phyloP scores from a whole-genome alignment of 2,888 invertebrate genomes.

The Poecilus cupreus region DNA sequence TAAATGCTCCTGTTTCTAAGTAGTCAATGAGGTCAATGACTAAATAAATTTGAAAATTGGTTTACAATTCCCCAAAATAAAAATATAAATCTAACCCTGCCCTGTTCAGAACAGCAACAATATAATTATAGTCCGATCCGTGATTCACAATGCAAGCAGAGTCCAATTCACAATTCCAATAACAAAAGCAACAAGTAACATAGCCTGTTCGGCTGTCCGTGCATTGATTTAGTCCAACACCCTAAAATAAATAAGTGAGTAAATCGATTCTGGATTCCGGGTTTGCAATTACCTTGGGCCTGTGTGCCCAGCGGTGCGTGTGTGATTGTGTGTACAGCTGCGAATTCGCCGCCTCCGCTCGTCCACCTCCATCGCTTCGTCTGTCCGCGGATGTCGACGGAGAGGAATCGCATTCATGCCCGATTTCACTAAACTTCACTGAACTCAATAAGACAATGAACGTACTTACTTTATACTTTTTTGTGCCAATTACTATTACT shows the following conservation, averaged over 20 bases:
- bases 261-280: constrained; percentile 14
- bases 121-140: neutral
- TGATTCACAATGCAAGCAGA: neutral
- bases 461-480: too few relatives aligned
- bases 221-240: constrained; percentile 16
- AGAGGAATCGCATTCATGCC: neutral
- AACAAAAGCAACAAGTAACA: constrained; percentile 26
- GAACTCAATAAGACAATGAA: too few relatives aligned
- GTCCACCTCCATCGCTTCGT: neutral
- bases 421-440: neutral
- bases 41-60: too few relatives aligned
- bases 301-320: neutral
- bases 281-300: constrained; percentile 8
- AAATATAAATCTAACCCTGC: too few relatives aligned
- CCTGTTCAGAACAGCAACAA: neutral
- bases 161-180: neutral
- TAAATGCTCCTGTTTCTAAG: too few relatives aligned
- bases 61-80: too few relatives aligned
- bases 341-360: neutral
- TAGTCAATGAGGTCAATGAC: too few relatives aligned
- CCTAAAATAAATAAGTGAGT: constrained; percentile 20
- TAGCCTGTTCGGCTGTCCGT: neutral
- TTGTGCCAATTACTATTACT: too few relatives aligned
- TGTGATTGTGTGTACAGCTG: neutral
- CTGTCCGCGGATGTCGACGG: neutral